Conservation (phyloP, 2,113 vertebrate genomes). For the Holacanthus passer region DNA sequence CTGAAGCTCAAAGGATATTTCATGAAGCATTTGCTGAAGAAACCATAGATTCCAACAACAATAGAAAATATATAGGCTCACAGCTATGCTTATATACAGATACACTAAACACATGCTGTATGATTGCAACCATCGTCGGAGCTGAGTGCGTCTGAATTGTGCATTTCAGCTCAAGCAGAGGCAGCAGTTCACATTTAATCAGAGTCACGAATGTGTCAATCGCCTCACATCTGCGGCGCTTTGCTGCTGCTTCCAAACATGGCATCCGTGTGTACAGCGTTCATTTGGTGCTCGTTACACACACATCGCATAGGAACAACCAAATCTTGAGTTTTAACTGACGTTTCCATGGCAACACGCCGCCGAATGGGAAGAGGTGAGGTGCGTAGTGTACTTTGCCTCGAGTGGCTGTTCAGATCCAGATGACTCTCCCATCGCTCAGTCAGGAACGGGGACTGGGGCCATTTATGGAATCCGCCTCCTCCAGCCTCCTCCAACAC, state of each 20-base stretch:
- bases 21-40: neutral
- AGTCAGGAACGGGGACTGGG: slow-evolving; percentile 30
- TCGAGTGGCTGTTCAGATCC: slow-evolving; percentile 69
- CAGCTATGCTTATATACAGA: neutral
- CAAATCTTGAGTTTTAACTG: slow-evolving; percentile 65
- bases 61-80: neutral
- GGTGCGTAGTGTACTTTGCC: slow-evolving; percentile 70
- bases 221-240: slow-evolving; percentile 26
- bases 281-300: slow-evolving; percentile 66
- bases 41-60: neutral
- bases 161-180: slow-evolving; percentile 8
- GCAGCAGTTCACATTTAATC: slow-evolving; percentile 50
- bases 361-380: slow-evolving; percentile 62
- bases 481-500: slow-evolving; percentile 45
- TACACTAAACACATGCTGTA: neutral
- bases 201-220: slow-evolving; percentile 38
- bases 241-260: slow-evolving; percentile 40
- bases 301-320: slow-evolving; percentile 52
- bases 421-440: slow-evolving; percentile 54
- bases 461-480: slow-evolving; percentile 64
- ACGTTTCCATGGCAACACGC: slow-evolving; percentile 81
- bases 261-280: slow-evolving; percentile 47
- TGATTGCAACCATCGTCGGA: neutral
- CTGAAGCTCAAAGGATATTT: neutral
- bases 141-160: neutral